Evolutionary conservation across 2,888 invertebrate species (phyloP).

Genomic region (Agrochola lota): DNA sequence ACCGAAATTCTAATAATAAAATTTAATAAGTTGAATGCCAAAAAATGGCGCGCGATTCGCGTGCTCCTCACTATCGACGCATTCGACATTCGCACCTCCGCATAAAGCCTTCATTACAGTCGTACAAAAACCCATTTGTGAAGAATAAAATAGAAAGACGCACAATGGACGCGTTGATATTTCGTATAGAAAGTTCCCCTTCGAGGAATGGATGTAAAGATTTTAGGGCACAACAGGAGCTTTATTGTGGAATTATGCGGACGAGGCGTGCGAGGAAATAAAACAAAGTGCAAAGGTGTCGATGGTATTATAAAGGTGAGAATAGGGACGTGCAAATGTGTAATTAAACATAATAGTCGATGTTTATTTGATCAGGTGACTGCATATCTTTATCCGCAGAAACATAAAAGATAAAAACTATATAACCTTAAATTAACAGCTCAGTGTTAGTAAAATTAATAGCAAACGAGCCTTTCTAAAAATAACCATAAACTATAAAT

Average conservation of each 20-base stretch:
- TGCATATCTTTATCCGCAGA: conserved; percentile 4
- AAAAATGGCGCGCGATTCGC: conserved; percentile 70
- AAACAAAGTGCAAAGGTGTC: conserved; percentile 87
- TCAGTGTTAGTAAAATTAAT: conserved; percentile 31
- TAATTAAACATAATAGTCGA: conserved; percentile 4
- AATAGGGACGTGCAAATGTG: conserved; percentile 55
- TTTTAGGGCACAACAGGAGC: conserved; percentile 83
- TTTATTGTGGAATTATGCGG: conserved; percentile 86
- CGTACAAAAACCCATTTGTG: conserved; percentile 87
- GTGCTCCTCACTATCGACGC: conserved; percentile 73
- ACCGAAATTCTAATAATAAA: conserved; percentile 62
- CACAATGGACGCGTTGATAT: conserved; percentile 86
- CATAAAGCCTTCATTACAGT: conserved; percentile 88
- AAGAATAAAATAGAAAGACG: conserved; percentile 84
- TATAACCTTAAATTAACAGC: conserved; percentile 17
- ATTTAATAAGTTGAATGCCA: conserved; percentile 63
- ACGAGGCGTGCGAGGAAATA: conserved; percentile 86
- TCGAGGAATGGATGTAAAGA: conserved; percentile 77
- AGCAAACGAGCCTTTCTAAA: conserved; percentile 44
- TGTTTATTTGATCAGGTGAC: conserved; percentile 18
- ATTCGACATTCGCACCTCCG: conserved; percentile 86
- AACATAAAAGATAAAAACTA: conserved; percentile 25
- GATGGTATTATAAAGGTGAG: conserved; percentile 80
- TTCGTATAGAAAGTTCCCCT: conserved; percentile 88
- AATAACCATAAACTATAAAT: conserved; percentile 56